phyloP scores from a whole-genome alignment of 2,888 invertebrate genomes.

The Gisinianus flammeolus region DNA sequence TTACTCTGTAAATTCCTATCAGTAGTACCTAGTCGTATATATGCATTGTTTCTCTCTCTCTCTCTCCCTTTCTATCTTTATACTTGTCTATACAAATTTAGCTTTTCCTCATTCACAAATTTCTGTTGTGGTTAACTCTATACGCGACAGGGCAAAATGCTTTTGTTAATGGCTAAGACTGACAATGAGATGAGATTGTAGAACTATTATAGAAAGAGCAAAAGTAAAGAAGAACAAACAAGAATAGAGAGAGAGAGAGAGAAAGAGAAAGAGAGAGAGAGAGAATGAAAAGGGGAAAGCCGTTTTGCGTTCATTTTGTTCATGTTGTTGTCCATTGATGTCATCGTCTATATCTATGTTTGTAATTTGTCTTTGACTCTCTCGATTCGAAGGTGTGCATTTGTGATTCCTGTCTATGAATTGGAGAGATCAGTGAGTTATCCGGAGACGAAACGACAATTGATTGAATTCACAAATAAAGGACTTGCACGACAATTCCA shows the following conservation, averaged over 20 bases:
- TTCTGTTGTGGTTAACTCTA: too few relatives aligned
- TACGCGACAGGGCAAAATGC: too few relatives aligned
- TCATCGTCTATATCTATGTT: background rate
- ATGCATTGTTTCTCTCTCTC: too few relatives aligned
- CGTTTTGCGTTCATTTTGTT: constrained; percentile 7
- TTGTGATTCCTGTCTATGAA: constrained; percentile 89
- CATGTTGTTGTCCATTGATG: background rate
- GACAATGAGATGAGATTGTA: too few relatives aligned
- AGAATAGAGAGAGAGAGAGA: background rate
- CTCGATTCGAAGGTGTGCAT: constrained; percentile 72
- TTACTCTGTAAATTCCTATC: too few relatives aligned
- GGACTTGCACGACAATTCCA: constrained; percentile 87
- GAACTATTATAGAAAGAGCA: too few relatives aligned
- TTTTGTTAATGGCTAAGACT: too few relatives aligned
- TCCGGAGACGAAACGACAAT: constrained; percentile 79
- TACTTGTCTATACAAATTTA: too few relatives aligned
- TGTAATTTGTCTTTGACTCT: constrained; percentile 13
- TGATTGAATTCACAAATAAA: constrained; percentile 76
- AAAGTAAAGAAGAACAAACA: too few relatives aligned
- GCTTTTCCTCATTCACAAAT: too few relatives aligned
- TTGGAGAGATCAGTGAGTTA: constrained; percentile 78
- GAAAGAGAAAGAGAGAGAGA: background rate
- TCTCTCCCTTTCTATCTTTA: too few relatives aligned
- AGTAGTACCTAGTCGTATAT: too few relatives aligned
- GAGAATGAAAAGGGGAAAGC: constrained; percentile 2